Evolutionary conservation across 2,888 invertebrate genomes (phyloP).

Genomic region (Volucella bombylans): DNA sequence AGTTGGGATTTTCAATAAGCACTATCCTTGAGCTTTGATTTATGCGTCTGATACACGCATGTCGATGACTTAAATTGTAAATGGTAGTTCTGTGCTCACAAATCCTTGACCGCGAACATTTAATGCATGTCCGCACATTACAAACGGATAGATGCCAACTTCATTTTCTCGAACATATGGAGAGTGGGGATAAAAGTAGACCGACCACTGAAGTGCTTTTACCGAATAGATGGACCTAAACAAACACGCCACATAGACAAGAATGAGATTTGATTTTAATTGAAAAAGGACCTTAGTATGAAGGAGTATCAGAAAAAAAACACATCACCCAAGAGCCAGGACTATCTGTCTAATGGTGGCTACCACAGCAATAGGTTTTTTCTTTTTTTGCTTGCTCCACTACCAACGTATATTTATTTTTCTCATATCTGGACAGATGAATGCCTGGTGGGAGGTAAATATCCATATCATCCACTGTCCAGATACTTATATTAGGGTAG

Average conservation of each 20-base stretch:
- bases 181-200: background rate
- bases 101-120: constrained; percentile 70
- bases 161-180: constrained; percentile 1
- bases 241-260: constrained; percentile 64
- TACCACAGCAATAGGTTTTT: constrained; percentile 47
- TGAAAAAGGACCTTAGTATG: constrained; percentile 69
- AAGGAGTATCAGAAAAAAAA: constrained; percentile 32
- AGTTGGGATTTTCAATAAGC: constrained; percentile 59
- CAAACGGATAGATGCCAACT: constrained; percentile 46
- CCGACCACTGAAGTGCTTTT: constrained; percentile 44
- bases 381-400: constrained; percentile 3
- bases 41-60: constrained; percentile 53
- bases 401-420: constrained; percentile 59
- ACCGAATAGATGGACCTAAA: constrained; percentile 65
- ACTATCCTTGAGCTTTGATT: constrained; percentile 59
- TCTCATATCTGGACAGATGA: constrained; percentile 64
- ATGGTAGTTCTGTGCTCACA: constrained; percentile 32
- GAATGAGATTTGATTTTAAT: constrained; percentile 73
- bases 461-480: constrained; percentile 71
- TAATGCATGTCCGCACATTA: constrained; percentile 53
- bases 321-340: constrained; percentile 23
- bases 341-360: constrained; percentile 53
- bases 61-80: constrained; percentile 9
- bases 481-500: constrained; percentile 53
- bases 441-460: constrained; percentile 71